These are phyloP conservation scores for Corvus cornix DNA, from an alignment of 2,113 vertebrate species.

Conservation along the genomic window DNA sequence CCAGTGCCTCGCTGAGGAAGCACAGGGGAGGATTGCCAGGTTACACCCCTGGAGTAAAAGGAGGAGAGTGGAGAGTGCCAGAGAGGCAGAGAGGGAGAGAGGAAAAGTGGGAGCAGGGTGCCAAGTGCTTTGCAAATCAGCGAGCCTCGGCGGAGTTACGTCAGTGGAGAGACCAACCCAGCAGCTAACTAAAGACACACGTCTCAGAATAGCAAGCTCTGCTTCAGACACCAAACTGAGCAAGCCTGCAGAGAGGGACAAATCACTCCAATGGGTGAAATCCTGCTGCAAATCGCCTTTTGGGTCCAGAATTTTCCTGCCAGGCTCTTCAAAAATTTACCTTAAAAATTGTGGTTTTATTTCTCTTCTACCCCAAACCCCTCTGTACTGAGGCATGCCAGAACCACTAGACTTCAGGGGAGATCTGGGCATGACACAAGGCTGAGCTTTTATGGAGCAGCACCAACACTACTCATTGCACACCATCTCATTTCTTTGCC, in stretches of 20 bases:
- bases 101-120: neutral
- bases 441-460: neutral
- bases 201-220: neutral
- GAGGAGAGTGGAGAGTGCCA: neutral
- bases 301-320: accelerated
- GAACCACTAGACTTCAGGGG: neutral
- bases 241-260: neutral
- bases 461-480: neutral
- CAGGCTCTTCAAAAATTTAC: neutral
- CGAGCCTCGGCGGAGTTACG: neutral
- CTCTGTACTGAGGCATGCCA: neutral
- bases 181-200: neutral
- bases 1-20: neutral
- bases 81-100: neutral
- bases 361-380: neutral
- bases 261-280: neutral
- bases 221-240: neutral
- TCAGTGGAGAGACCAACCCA: neutral
- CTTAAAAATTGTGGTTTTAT: neutral
- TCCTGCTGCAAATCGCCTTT: neutral
- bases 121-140: neutral
- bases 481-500: neutral
- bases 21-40: neutral
- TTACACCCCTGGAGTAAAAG: neutral
- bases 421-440: neutral